A percentile compares a stretch with the other conserved stretches of the same genome.
Conservation (phyloP, 2,113 vertebrate species). For the Sturnira hondurensis region DNA sequence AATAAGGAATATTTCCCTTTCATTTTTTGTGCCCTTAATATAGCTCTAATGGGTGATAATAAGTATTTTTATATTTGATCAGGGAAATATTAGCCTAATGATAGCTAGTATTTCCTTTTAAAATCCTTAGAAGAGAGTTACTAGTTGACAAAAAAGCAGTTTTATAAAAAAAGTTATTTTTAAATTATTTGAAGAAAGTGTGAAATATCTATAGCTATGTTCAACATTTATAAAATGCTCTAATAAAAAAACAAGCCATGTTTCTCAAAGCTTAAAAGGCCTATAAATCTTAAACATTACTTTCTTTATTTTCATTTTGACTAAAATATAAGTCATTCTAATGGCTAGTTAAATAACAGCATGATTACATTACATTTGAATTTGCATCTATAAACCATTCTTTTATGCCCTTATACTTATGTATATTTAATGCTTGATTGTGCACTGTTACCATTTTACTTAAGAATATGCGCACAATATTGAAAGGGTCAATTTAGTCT, state of each 20-base stretch:
- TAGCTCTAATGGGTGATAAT: not conserved
- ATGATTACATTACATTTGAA: not conserved
- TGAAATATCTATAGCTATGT: not conserved
- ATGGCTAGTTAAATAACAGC: not conserved
- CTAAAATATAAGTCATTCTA: not conserved
- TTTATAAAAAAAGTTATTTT: not conserved
- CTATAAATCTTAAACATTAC: not conserved
- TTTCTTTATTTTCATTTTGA: not conserved
- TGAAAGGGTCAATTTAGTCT: not conserved
- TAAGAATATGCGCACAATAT: not conserved
- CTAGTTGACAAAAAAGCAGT: not conserved
- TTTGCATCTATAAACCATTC: not conserved
- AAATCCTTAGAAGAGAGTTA: not conserved
- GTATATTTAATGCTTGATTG: not conserved
- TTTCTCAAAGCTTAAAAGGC: not conserved
- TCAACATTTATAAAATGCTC: not conserved
- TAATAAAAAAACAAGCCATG: not conserved
- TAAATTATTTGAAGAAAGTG: constrained; percentile 5
- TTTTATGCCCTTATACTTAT: not conserved
- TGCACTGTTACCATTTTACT: not conserved
- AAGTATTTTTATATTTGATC: not conserved
- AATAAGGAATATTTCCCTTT: not conserved
- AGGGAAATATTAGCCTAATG: not conserved
- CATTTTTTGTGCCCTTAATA: not conserved
- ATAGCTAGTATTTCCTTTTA: not conserved